Percentiles rank a stretch among this genome's conserved stretches.
These are phyloP conservation scores for Daboia siamensis DNA, from an alignment of 2,113 vertebrate species.

Conservation along the genomic window DNA sequence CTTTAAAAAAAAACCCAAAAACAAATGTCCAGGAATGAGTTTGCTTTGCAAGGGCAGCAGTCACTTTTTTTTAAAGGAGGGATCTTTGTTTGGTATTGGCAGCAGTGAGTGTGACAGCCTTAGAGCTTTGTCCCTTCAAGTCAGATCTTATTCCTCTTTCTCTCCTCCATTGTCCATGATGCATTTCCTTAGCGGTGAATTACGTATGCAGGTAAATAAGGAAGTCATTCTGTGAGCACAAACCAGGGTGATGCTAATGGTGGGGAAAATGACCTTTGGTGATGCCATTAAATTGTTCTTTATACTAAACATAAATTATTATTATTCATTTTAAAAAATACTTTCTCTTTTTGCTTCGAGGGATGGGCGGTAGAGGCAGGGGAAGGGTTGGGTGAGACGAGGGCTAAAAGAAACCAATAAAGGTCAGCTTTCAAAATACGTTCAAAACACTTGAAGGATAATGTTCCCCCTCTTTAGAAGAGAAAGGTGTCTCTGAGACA, in stretches of 20 bases:
- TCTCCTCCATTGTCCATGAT: constrained; percentile 11
- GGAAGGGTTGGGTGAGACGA: neutral
- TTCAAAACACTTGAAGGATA: constrained; percentile 42
- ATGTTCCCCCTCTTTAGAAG: constrained; percentile 12
- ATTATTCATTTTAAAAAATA: constrained; percentile 75
- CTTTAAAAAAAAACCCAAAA: constrained; percentile 48
- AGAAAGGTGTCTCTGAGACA: constrained; percentile 26
- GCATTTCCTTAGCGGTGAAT: constrained; percentile 7
- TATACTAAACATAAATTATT: constrained; percentile 77
- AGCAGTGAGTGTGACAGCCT: neutral
- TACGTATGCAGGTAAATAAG: constrained; percentile 33
- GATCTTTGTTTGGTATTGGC: constrained; percentile 43
- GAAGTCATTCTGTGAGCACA: neutral
- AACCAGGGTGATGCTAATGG: constrained; percentile 31
- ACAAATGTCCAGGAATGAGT: constrained; percentile 63
- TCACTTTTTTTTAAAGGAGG: constrained; percentile 55
- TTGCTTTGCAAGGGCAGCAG: constrained; percentile 60
- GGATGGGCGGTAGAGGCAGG: constrained; percentile 42
- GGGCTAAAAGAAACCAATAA: constrained; percentile 46
- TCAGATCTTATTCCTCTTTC: constrained; percentile 37
- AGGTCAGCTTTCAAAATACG: constrained; percentile 22
- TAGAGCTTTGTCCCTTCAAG: constrained; percentile 50
- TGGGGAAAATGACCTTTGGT: constrained; percentile 75
- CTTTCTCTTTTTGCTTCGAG: constrained; percentile 74
- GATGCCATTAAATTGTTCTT: constrained; percentile 73